Evolutionary conservation across 2,797 vertebrate genomes (phyloP), one percentile per base, ranked within the genome.

Genomic region (Thamnophis elegans): DNA sequence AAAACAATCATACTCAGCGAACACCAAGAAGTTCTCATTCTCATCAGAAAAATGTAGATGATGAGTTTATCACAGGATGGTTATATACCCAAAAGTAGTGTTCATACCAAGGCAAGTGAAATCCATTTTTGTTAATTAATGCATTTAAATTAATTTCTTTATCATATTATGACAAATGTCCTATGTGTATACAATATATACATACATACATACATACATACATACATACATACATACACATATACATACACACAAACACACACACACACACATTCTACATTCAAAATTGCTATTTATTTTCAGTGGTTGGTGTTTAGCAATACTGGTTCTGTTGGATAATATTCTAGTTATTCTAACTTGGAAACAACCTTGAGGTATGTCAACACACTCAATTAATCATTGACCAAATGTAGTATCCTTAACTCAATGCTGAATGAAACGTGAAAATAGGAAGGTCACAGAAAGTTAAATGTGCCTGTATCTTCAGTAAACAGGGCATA

Each of bases 341-440:
- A 94, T 95, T 8, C 0, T 95, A 96, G 55, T 89, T 26, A 94
- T 96, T 25, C 93, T 96, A 87, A 91, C 96, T 94, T 94, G 95
- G 95, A 94, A 97, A 96, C 93, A 28, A 55, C 93, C 93, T 93
- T 92, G 90, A 93, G 96, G 92, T 93, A 90, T 88, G 90, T 87
- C 94, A 96, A 93, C 96, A 97, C 94, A 96, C 94, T 94, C 95
- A 93, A 94, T 91, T 92, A 87, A 94, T 92, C 87, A 47, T 90
- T 16, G 47, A 94, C 94, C 95, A 94, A 93, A 93, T 85, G 92
- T 89, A n/a, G 89, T 87, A 93, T 96, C 93, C 93, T 94, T 96
- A 94, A 96, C 94, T 91, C 92, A 95, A 97, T 97, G 96, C 97
- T 97, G 96, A 16, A 58, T 93, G 87, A 87, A 90, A 93, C 91